phyloP scores from a whole-genome alignment of 1,140 invertebrate species.

The Dendrolimus kikuchii region DNA sequence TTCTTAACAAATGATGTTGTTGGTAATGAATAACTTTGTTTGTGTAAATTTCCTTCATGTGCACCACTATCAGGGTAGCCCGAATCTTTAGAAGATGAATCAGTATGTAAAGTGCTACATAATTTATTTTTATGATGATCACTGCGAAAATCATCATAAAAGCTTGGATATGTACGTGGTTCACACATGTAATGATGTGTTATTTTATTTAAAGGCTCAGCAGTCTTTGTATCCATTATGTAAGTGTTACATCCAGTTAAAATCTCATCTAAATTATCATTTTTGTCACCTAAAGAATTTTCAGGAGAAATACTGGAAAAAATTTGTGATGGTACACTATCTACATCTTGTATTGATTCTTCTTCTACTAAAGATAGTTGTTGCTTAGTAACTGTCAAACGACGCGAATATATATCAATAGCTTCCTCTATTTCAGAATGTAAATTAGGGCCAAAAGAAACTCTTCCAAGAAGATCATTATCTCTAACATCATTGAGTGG shows the following conservation, averaged over 20 bases:
- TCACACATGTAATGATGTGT: slow-evolving; percentile 26
- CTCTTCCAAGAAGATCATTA: slow-evolving; percentile 29
- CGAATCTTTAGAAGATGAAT: slow-evolving; percentile 60
- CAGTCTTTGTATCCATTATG: slow-evolving; percentile 19
- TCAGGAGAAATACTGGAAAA: slow-evolving; percentile 34
- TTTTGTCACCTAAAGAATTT: slow-evolving; percentile 24
- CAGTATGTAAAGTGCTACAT: slow-evolving; percentile 48
- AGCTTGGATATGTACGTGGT: slow-evolving; percentile 43
- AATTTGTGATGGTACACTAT: slow-evolving; percentile 43
- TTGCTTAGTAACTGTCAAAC: slow-evolving; percentile 41
- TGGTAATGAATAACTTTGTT: slow-evolving; percentile 40
- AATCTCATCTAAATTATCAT: slow-evolving; percentile 10
- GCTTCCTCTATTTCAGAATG: slow-evolving; percentile 28
- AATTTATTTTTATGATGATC: slow-evolving; percentile 34
- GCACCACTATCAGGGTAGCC: slow-evolving; percentile 48
- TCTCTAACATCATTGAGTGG: slow-evolving; percentile 30
- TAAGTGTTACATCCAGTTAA: slow-evolving; percentile 18
- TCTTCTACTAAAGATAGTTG: slow-evolving; percentile 68
- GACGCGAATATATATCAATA: slow-evolving; percentile 37
- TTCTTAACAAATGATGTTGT: slow-evolving; percentile 31
- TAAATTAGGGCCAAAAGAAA: slow-evolving; percentile 37
- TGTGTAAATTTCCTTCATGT: slow-evolving; percentile 44
- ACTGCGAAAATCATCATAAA: slow-evolving; percentile 51
- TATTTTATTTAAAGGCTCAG: slow-evolving; percentile 19
- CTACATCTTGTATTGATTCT: slow-evolving; percentile 64